Conservation (phyloP, 2,113 vertebrate genomes). For the Salminus brasiliensis region DNA sequence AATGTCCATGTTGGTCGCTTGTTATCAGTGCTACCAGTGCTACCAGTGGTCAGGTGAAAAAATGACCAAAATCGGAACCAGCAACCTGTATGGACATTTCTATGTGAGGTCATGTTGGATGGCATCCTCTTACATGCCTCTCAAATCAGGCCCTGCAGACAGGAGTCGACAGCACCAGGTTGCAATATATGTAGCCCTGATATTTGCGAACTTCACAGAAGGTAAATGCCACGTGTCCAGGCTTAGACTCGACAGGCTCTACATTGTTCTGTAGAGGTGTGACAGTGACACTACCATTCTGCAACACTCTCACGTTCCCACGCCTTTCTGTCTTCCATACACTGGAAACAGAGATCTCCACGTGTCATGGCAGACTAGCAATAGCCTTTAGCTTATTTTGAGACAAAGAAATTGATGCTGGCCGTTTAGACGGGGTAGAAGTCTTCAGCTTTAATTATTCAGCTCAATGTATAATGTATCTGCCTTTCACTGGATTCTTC, state of each 20-base stretch:
- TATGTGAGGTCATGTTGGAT: too few species aligned
- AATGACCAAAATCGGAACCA: too few species aligned
- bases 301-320: neutral
- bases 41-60: too few species aligned
- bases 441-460: neutral
- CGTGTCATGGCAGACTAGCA: neutral
- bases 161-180: neutral
- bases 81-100: too few species aligned
- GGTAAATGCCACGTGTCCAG: neutral
- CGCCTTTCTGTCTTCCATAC: neutral
- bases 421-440: neutral
- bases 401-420: neutral
- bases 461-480: neutral
- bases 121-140: too few species aligned
- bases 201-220: slow-evolving; percentile 8
- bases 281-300: neutral
- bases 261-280: neutral
- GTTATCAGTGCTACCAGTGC: too few species aligned
- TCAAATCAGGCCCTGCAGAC: too few species aligned
- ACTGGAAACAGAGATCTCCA: neutral
- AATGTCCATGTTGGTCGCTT: too few species aligned
- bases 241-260: neutral
- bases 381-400: neutral
- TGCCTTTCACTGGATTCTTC: neutral
- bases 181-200: neutral